These are phyloP conservation scores for Pseudomyrmex flavicornis DNA, from an alignment of 1,140 invertebrate species.

Conservation along the genomic window DNA sequence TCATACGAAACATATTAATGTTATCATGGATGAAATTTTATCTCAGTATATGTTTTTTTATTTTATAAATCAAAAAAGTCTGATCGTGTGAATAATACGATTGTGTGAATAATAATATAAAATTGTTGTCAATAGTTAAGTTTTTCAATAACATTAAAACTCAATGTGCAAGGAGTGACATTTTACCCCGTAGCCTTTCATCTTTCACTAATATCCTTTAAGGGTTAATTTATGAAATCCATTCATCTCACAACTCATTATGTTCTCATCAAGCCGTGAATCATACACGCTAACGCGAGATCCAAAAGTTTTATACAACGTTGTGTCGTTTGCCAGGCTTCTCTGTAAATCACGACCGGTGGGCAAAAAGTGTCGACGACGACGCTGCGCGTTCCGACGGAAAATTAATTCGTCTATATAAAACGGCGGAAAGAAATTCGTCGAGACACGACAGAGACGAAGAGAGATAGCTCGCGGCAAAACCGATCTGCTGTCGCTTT, in stretches of 20 bases:
- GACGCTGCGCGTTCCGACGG: constrained; percentile 38
- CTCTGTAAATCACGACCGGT: constrained; percentile 34
- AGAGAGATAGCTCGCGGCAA: constrained; percentile 46
- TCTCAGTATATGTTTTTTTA: too few species aligned
- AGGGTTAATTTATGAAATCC: not conserved
- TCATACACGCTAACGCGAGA: constrained; percentile 26
- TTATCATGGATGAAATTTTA: too few species aligned
- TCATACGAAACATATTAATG: too few species aligned
- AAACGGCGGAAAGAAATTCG: constrained; percentile 47
- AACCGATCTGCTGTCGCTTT: constrained; percentile 39
- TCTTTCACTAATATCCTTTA: too few species aligned
- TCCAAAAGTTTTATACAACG: constrained; percentile 48
- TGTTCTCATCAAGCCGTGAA: constrained; percentile 33
- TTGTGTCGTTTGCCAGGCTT: constrained; percentile 6
- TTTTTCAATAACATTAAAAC: too few species aligned
- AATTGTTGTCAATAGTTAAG: too few species aligned
- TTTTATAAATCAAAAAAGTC: too few species aligned
- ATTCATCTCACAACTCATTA: not conserved
- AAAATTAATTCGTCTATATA: constrained; percentile 57
- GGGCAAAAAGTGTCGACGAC: constrained; percentile 19
- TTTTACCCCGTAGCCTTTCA: too few species aligned
- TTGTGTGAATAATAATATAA: too few species aligned
- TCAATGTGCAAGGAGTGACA: too few species aligned
- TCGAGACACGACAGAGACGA: constrained; percentile 30
- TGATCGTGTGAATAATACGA: too few species aligned